phyloP scores from a whole-genome alignment of 1,140 invertebrate genomes.

The Drosophila carrolli region DNA sequence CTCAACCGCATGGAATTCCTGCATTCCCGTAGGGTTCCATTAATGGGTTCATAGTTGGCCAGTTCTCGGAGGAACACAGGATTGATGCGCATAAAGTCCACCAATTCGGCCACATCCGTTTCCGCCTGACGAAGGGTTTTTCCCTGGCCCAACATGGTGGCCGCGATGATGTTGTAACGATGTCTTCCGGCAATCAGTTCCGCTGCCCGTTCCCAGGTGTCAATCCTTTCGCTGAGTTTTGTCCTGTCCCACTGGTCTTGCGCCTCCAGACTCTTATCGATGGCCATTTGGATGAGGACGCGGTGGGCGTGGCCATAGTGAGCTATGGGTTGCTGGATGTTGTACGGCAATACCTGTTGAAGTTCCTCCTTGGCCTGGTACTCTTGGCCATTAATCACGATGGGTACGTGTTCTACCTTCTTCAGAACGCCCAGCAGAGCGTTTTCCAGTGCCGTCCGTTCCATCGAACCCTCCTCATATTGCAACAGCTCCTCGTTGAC shows the following conservation, averaged over 20 bases:
- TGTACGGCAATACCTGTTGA: slow-evolving; percentile 46
- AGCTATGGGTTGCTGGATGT: slow-evolving; percentile 42
- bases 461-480: slow-evolving; percentile 93
- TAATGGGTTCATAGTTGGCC: slow-evolving; percentile 93
- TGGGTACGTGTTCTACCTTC: slow-evolving; percentile 91
- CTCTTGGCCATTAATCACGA: slow-evolving; percentile 95
- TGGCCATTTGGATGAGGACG: slow-evolving; percentile 93
- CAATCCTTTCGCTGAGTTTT: slow-evolving; percentile 90
- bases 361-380: slow-evolving; percentile 85
- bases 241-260: slow-evolving; percentile 94
- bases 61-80: slow-evolving; percentile 91
- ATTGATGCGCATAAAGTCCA: slow-evolving; percentile 98
- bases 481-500: slow-evolving; percentile 91
- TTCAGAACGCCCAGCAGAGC: slow-evolving; percentile 87
- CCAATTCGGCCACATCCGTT: slow-evolving; percentile 98
- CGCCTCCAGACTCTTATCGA: slow-evolving; percentile 89
- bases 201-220: slow-evolving; percentile 93
- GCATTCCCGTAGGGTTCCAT: slow-evolving; percentile 86
- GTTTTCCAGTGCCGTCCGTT: slow-evolving; percentile 90
- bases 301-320: slow-evolving; percentile 89
- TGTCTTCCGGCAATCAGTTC: slow-evolving; percentile 95
- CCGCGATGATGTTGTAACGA: slow-evolving; percentile 94
- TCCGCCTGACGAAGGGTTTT: slow-evolving; percentile 98
- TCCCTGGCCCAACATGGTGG: slow-evolving; percentile 98
- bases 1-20: slow-evolving; percentile 94